Base-by-base conservation (phyloP, 2,113 vertebrate genomes). In the Pedionomus torquatus region DNA sequence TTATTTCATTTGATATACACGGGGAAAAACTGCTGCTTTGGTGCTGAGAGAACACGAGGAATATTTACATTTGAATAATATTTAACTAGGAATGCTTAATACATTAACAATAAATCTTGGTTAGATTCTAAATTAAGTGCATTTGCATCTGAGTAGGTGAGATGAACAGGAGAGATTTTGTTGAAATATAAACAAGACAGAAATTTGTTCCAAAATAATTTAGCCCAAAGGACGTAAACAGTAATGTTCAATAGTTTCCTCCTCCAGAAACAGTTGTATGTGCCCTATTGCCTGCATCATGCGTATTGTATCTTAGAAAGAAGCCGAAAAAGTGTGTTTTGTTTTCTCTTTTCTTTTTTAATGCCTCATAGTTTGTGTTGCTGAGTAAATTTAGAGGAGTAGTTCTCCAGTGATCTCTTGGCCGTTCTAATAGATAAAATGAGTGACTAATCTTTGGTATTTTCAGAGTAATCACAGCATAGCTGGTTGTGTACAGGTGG, bases 31-130 rank as follows among this genome's bases (percentile, higher is more conserved):
- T 37, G 30, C 51, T 87, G 61, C 54, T 92, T 91, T 77, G 66
- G 65, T 95, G 88, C 88, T 87, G 76, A 76, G 83, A 61, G 77
- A 89, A 55, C 89, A 96, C 44, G 0, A 0, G 55, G 80, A 95
- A 75, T 97, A 94, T 95, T 97, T 94, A 95, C 93, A 94, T 94
- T 95, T 93, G 89, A 97, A 86, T 97, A 96, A 95, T 97, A 90
- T 93, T 97, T 97, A 97, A 94, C 88, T 86, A 95, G 89, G 66
- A 87, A 89, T 93, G 84, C 87, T 94, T 97, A 97, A 95, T 96
- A 95, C 74, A 91, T 95, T 94, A 96, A 95, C 87, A 95, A 91
- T 95, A 96, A 96, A 97, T 97, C 87, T 95, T 94, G 88, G 93
- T 96, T 92, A 92, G 86, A 76, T 95, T 95, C 92, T 97, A 87